phyloP scores from a whole-genome alignment of 1,140 invertebrate species.

The Thaumetopoea pityocampa region DNA sequence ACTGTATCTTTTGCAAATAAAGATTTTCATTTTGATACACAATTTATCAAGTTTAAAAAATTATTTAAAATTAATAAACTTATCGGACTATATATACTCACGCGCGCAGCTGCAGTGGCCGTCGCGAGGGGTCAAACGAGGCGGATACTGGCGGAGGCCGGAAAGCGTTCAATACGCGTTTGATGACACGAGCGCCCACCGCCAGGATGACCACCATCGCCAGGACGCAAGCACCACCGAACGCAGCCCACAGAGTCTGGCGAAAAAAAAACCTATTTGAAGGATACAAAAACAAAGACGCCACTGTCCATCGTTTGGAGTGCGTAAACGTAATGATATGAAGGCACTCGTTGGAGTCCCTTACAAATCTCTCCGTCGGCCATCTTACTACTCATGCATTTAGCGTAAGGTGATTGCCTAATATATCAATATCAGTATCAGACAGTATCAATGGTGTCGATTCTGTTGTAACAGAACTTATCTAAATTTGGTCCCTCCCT shows the following conservation, averaged over 20 bases:
- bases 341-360: too few species aligned
- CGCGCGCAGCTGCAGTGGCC: slow-evolving; percentile 35
- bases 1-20: too few species aligned
- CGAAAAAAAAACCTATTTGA: slow-evolving; percentile 3
- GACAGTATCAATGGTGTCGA: too few species aligned
- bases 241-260: slow-evolving; percentile 43
- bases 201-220: slow-evolving; percentile 31
- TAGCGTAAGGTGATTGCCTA: too few species aligned
- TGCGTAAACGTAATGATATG: not conserved
- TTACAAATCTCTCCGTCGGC: too few species aligned
- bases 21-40: too few species aligned
- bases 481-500: too few species aligned
- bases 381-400: too few species aligned
- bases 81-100: slow-evolving; percentile 37
- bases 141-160: slow-evolving; percentile 38
- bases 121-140: slow-evolving; percentile 48
- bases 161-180: slow-evolving; percentile 42
- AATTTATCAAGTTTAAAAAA: too few species aligned
- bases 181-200: slow-evolving; percentile 38
- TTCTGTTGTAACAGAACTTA: too few species aligned
- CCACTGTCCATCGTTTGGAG: not conserved
- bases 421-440: too few species aligned
- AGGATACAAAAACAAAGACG: not conserved
- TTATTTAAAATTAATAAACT: slow-evolving; percentile 5
- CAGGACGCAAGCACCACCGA: slow-evolving; percentile 42